Evolutionary conservation across 1,140 invertebrate species (phyloP).

Genomic region (Cyrtorhinus lividipennis): DNA sequence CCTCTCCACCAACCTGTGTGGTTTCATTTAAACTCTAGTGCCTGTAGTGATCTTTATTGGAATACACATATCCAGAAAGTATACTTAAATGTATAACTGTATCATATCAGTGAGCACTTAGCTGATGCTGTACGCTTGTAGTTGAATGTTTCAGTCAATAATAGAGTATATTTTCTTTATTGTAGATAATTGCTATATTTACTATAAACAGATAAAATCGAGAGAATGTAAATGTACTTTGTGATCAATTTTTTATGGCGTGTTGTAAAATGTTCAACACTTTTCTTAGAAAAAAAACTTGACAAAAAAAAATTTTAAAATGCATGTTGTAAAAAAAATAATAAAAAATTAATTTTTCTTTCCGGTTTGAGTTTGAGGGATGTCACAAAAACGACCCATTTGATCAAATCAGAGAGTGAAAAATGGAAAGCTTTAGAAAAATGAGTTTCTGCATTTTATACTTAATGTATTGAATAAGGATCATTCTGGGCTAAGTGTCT

Average conservation of each 20-base stretch:
- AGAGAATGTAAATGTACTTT: constrained; percentile 9
- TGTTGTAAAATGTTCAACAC: background rate
- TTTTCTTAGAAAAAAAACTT: background rate
- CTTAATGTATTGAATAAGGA: background rate
- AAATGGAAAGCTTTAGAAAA: background rate
- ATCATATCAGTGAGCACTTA: constrained; percentile 13
- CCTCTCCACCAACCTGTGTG: background rate
- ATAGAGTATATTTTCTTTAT: constrained; percentile 21
- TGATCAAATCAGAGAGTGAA: background rate
- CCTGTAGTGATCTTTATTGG: constrained; percentile 12
- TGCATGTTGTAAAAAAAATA: background rate
- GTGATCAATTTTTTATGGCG: constrained; percentile 14
- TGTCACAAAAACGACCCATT: background rate
- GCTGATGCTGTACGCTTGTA: constrained; percentile 19
- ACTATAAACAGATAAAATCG: background rate
- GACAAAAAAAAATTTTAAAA: constrained; percentile 4
- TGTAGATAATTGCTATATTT: constrained; percentile 8
- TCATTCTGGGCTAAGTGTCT: constrained; percentile 11
- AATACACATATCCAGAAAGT: background rate
- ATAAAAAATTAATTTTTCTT: background rate
- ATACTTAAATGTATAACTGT: background rate
- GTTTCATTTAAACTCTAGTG: constrained; percentile 15
- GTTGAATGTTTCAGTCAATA: constrained; percentile 15
- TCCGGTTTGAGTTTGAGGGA: background rate
- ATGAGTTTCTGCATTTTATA: constrained; percentile 2